Base-by-base conservation (phyloP, 2,888 invertebrate species). In the Melanostoma scalare region DNA sequence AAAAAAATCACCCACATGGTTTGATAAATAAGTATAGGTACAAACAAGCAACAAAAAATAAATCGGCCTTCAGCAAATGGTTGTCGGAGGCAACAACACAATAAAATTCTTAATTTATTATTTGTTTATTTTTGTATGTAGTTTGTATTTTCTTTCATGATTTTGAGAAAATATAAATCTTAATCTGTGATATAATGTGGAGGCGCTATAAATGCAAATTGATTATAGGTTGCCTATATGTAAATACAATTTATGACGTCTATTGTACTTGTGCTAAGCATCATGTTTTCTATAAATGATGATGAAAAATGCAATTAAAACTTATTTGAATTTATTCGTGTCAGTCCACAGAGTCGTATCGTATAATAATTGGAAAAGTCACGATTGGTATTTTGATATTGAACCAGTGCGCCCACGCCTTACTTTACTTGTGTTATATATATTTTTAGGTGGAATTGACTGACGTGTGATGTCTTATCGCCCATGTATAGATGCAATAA, bases 241-340 rank as follows among this genome's bases (percentile, higher is more conserved):
- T n/a, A 3, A 58, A 20, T 20, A 20, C 20, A 20, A 20, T 20
- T 20, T 55, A 56, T 35, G 52, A 52, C 52, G 52, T 50, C 55
- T 40, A 46, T 46, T 4, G 8, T 42, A 31, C 30, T 44, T 60
- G 31, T 60, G 42, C 6, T 60, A 10, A 44, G 33, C 33, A 44
- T 60, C 60, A 60, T 60, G 60, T 60, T 60, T 20, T 42, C 44
- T 40, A 56, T 56, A 53, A 5, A 60, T n/a, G 30, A 60, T n/a
- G 6, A 3, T n/a, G 6, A 3, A 33, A 33, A 4, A 4, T 44
- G 6, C 10, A 44, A 35, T 65, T 20, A 40, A 31, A 65, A 50
- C 8, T 63, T n/a, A 56, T 48, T 56, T 40, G 20, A 56, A 50
- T 55, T 74, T 36, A 55, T 73, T 63, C 20, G 20, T 20, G 20